Conservation (phyloP, 1,140 invertebrate species). For the Pentalonia nigronervosa region DNA sequence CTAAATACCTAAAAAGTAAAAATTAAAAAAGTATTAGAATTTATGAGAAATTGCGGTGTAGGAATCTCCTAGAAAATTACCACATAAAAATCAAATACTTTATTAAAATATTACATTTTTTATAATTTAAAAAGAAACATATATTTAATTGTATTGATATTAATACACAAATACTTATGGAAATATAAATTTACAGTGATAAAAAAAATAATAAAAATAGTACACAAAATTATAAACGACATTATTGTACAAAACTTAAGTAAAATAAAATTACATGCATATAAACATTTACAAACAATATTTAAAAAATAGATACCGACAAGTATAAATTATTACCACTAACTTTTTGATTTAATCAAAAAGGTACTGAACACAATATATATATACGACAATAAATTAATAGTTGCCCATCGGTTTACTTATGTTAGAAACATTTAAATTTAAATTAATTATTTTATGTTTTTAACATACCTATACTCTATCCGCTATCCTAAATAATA, state of each 20-base stretch:
- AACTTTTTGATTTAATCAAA: no score
- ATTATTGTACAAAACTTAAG: background rate
- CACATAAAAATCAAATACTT: background rate
- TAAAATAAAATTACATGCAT: background rate
- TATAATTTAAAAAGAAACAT: background rate
- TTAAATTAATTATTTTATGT: no score
- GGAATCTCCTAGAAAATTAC: background rate
- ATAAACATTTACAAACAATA: background rate
- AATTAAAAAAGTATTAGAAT: no score
- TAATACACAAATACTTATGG: background rate
- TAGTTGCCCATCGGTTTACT: background rate
- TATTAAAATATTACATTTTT: background rate
- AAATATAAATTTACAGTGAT: background rate
- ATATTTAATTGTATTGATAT: background rate
- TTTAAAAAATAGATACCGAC: background rate
- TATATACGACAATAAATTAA: background rate
- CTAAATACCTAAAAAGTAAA: no score
- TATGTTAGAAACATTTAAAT: no score
- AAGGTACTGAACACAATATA: background rate
- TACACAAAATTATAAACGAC: background rate
- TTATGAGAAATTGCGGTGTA: no score
- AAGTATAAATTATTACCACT: background rate
- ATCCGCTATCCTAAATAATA: no score
- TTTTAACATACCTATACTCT: no score
- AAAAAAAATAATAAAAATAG: background rate